Percentiles rank a stretch among this genome's conserved stretches.
phyloP scores from a whole-genome alignment of 2,113 vertebrate species.

The Clarias magur region DNA sequence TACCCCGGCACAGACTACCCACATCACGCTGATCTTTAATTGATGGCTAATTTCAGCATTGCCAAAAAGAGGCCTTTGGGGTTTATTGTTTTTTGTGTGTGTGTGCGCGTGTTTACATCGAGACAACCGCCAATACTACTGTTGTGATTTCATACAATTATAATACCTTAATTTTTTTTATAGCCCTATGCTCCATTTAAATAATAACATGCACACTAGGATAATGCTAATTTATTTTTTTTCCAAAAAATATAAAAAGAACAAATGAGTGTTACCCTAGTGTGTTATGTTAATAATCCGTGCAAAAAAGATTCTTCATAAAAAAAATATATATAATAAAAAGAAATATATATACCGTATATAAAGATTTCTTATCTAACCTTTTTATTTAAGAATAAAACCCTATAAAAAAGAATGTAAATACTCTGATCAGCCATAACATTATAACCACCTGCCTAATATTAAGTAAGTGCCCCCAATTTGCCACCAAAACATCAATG shows the following conservation, averaged over 20 bases:
- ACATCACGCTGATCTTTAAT: constrained; percentile 25
- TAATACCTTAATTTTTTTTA: not conserved
- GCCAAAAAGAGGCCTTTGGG: not conserved
- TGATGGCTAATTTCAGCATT: constrained; percentile 35
- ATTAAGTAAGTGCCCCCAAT: too few species aligned
- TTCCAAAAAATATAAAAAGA: not conserved
- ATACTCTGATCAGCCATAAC: too few species aligned
- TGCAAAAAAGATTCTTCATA: too few species aligned
- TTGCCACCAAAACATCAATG: too few species aligned
- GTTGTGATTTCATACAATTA: not conserved
- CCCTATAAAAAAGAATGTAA: too few species aligned
- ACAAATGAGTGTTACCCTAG: too few species aligned
- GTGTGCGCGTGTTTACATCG: not conserved
- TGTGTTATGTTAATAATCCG: too few species aligned
- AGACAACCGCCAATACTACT: not conserved
- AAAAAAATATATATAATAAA: too few species aligned
- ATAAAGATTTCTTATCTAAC: too few species aligned
- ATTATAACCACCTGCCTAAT: too few species aligned
- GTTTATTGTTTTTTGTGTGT: not conserved
- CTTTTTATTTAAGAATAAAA: too few species aligned
- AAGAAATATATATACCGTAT: too few species aligned
- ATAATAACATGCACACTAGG: not conserved
- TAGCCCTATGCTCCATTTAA: not conserved
- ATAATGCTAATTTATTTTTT: not conserved
- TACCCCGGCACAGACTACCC: constrained; percentile 23